Base-by-base conservation (phyloP, 2,888 invertebrate species). In the Volucella zonaria region DNA sequence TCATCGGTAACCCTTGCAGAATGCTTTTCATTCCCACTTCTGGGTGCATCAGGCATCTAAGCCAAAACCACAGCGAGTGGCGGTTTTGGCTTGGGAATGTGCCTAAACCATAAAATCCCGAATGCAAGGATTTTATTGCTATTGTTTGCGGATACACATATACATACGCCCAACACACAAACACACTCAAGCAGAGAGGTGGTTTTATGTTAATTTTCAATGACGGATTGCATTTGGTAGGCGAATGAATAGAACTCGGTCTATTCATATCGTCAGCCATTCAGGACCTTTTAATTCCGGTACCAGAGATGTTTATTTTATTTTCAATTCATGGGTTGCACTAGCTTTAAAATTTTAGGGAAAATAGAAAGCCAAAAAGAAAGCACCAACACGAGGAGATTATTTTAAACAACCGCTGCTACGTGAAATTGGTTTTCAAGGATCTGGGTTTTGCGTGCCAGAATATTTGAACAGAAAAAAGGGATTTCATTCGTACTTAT, bases 101-200 rank as follows among this genome's bases (percentile, higher is more conserved):
- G 79, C 74, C 82, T 68, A 70, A 74, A 58, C 82, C 78, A 68
- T 58, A 64, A 70, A 76, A 80, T 67, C 40, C 67, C 67, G 68
- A 77, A 73, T 73, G 79, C 79, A 79, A 58, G 38, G 79, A 74
- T 79, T 82, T 82, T 74, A 82, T 79, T 79, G 78, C 67, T 51
- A 73, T 73, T 82, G 78, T 73, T 77, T 82, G 77, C 43, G 78
- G 49, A 38, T 62, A 42, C 77, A 15, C 18, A 23, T 0, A 23
- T 23, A 23, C 2, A 23, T 2, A 23, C 18, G 18, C 2, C 23
- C 18, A 40, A 40, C 61, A 18, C 45, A 62, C 15, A 49, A 18
- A 49, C 61, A 18, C 52, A 62, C 15, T 43, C 38, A 14, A 71
- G 42, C 15, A 49, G 54, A 40, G 40, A 31, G 14, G 40, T 66